Base-by-base conservation (phyloP, 2,888 invertebrate genomes). In the Diarsia rubi region DNA sequence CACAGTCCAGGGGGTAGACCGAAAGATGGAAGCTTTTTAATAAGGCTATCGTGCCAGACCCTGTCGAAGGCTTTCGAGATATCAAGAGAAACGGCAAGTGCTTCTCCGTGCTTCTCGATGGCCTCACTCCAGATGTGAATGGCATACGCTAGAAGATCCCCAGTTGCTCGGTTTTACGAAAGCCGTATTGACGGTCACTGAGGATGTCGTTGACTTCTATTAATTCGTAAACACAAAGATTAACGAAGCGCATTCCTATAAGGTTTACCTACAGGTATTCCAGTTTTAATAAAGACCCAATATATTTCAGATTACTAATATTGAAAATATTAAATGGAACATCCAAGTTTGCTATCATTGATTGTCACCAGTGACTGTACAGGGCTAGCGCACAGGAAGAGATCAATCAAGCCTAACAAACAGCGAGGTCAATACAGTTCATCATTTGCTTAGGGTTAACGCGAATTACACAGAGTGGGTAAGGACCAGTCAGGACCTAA, bases 361-460 rank as follows among this genome's bases (percentile, higher is more conserved):
- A 44, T 47, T 66, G 62, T 52, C 24, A 44, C 16, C 52, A 57
- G 16, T 54, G 62, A 8, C 37, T 6, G 37, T 37, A 37, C 64
- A 49, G 57, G 54, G 45, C 72, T 62, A 27, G 8, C 57, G 54
- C 62, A 44, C 82, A 82, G 82, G 82, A 82, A 82, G 68, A 47
- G 42, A 77, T 85, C 64, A 82, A 82, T 82, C 82, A 77, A 60
- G 71, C 54, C 62, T 69, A 81, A 59, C 64, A 80, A 68, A 59
- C 8, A 5, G 21, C 67, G 81, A 75, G 82, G 81, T 81, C 76
- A 75, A 57, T 44, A 45, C 71, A 81, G 76, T 69, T 82, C 84
- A 75, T 24, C 31, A 63, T 49, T 71, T 63, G 62, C 21, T 69
- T 24, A 31, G 42, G 49, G 45, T 71, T 44, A 45, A 45, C 21